Evolutionary conservation across 2,797 vertebrate genomes (phyloP), one percentile per base, ranked within the genome.

Genomic region (Spheniscus humboldti): DNA sequence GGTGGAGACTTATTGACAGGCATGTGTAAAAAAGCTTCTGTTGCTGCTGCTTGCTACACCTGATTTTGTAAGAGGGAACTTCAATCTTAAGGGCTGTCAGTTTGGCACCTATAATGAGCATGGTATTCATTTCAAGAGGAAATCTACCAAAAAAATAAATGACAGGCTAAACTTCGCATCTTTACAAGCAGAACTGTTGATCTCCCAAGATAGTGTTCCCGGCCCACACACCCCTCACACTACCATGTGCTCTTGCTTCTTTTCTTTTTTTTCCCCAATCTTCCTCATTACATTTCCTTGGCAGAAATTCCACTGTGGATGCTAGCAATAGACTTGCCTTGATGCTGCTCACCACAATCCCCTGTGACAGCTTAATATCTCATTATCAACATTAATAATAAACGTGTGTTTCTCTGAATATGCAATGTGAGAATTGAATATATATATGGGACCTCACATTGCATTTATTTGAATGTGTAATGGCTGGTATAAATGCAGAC

Each of bases 321-420:
- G 50, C 73, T 94, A 57, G 94, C 91, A 88, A 83, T 39, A 88
- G 79, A 39, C 57, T 88, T 97, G 78, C 62, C 95, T 72, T 91
- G 85, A 88, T 92, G 84, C 62, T 91, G 66, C 82, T 97, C 62
- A 48, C 95, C 92, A 86, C 68, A 75, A 56, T 94, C 85, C 69
- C 92, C 6, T 1, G 81, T 92, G 96, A 88, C 91, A 96, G 59
- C 78, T 96, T 93, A 96, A 96, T 97, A 95, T 94, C 94, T 97
- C 86, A 93, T 97, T 96, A 97, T 95, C 84, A 80, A 59, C 87
- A 86, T 94, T 96, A 97, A 92, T 96, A 96, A 97, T 78, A 90
- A 95, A 90, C 1, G 0, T 86, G 85, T 83, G 75, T 94, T 94
- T 72, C 85, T 90, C 84, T 81, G 91, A 94, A 96, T 94, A 71